These are phyloP conservation scores for Plecotus auritus DNA, from an alignment of 2,113 vertebrate species.

Conservation along the genomic window DNA sequence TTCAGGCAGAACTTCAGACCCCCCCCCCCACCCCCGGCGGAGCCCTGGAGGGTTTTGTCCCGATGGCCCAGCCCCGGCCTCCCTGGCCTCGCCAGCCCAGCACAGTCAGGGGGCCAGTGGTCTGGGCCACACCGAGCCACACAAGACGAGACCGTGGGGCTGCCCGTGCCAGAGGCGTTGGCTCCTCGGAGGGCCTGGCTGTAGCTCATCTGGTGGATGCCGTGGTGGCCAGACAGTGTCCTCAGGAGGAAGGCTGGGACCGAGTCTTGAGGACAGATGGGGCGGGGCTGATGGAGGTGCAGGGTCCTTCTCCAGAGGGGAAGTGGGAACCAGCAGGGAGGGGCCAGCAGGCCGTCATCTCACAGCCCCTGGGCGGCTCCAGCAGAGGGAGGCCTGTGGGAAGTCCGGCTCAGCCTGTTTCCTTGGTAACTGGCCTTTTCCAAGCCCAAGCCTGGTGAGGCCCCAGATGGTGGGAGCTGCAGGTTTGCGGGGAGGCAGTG, in stretches of 20 bases:
- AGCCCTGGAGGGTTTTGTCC: not conserved
- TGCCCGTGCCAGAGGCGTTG: not conserved
- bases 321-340: not conserved
- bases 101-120: rapidly evolving
- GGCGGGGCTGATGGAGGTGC: not conserved
- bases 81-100: not conserved
- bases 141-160: not conserved
- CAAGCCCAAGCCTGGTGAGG: not conserved
- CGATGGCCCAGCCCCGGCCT: not conserved
- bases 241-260: not conserved
- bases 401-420: not conserved
- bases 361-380: not conserved
- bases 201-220: not conserved
- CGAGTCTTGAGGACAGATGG: not conserved
- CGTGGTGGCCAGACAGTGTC: not conserved
- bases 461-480: not conserved
- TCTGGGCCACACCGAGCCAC: not conserved
- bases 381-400: not conserved
- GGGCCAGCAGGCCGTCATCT: not conserved
- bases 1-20: not conserved
- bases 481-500: not conserved
- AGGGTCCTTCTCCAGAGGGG: not conserved
- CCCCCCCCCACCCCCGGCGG: too few relatives aligned
- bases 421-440: slow-evolving; percentile 25
- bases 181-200: not conserved